These are phyloP conservation scores for Epinotia nisella DNA, from an alignment of 2,888 invertebrate species.

Conservation along the genomic window DNA sequence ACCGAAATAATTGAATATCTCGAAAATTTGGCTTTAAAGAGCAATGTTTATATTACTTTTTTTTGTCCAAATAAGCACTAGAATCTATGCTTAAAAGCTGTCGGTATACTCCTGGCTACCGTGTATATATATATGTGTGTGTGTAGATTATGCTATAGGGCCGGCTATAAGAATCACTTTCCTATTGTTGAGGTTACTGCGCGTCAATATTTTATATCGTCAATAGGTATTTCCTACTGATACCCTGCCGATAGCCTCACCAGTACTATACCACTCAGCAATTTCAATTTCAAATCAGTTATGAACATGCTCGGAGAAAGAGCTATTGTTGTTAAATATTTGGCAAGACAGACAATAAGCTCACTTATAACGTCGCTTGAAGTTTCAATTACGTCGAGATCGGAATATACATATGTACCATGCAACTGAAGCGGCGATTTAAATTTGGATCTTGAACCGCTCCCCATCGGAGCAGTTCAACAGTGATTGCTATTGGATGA, in stretches of 20 bases:
- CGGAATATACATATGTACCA: not conserved
- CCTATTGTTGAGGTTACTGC: conserved; percentile 9
- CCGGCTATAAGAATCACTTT: conserved; percentile 23
- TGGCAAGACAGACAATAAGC: conserved; percentile 20
- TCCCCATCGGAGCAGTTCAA: conserved; percentile 80
- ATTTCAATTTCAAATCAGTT: not conserved
- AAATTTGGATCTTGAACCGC: conserved; percentile 79
- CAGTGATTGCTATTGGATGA: conserved; percentile 87
- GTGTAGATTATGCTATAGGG: conserved; percentile 6
- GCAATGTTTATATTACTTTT: no score
- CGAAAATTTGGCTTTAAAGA: no score
- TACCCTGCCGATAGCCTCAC: not conserved
- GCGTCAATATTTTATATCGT: not conserved
- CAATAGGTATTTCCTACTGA: not conserved
- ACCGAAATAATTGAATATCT: no score
- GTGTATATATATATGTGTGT: not conserved
- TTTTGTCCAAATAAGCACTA: no score
- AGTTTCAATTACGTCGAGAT: not conserved
- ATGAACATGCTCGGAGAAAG: not conserved
- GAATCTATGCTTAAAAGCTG: no score
- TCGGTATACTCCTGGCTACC: no score
- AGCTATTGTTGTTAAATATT: not conserved
- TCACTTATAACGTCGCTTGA: not conserved
- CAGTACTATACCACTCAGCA: not conserved
- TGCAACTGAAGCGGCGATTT: conserved; percentile 47